phyloP scores from a whole-genome alignment of 2,888 invertebrate genomes.

The Galerucella pusilla region DNA sequence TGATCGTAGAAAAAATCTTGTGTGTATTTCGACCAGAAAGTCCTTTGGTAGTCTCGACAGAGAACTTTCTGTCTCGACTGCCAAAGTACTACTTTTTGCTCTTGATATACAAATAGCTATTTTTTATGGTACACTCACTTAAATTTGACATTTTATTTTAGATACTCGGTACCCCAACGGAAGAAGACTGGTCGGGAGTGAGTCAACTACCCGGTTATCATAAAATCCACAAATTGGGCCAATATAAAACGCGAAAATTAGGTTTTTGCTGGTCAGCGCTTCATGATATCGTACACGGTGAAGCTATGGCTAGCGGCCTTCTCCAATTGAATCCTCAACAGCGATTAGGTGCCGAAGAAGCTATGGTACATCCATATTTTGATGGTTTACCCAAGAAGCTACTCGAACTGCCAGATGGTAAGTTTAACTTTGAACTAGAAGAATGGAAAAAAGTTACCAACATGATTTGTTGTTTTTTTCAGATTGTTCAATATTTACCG shows the following conservation, averaged over 20 bases:
- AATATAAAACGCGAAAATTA: constrained; percentile 80
- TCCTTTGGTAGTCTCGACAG: no score
- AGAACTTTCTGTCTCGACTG: no score
- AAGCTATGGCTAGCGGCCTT: constrained; percentile 86
- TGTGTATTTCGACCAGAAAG: no score
- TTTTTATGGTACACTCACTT: not conserved
- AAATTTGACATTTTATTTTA: constrained; percentile 57
- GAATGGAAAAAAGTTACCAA: no score
- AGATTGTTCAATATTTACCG: constrained; percentile 96
- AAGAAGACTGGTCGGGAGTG: constrained; percentile 94
- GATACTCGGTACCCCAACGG: constrained; percentile 94
- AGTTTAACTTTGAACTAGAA: constrained; percentile 55
- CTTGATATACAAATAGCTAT: no score
- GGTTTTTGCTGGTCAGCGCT: constrained; percentile 90
- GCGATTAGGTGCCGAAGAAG: constrained; percentile 87
- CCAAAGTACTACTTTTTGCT: no score
- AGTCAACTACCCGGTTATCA: constrained; percentile 89
- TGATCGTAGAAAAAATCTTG: no score
- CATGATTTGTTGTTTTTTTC: constrained; percentile 65
- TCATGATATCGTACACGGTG: constrained; percentile 90
- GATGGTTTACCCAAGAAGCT: constrained; percentile 89
- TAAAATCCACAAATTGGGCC: constrained; percentile 79
- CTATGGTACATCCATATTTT: constrained; percentile 92
- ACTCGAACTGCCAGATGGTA: constrained; percentile 92
- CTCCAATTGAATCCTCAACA: constrained; percentile 88